Base-by-base conservation (phyloP, 2,113 vertebrate species). In the Ammodramus savannarum region DNA sequence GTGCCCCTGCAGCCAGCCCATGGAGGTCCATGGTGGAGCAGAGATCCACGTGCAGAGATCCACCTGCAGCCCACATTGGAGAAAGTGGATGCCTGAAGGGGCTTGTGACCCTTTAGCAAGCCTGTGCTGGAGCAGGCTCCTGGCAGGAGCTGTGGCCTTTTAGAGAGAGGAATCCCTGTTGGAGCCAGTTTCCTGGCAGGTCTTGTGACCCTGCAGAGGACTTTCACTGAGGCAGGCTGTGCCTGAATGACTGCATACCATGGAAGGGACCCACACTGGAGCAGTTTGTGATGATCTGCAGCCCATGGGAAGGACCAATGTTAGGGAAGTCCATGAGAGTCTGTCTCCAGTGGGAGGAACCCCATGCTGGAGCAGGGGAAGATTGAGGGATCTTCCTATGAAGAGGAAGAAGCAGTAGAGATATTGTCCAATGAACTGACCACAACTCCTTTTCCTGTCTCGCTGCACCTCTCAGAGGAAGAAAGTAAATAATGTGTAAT, bases 271-370 rank as follows among this genome's bases (percentile, higher is more conserved):
- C 13, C 20, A 65, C 17, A 10, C 17, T 49, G 31, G 14, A 65
- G 15, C 21, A 65, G 32, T 58, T 51, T 7, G 2, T 36, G 43
- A 32, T 58, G 22, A 44, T 8, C 22, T 66, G 18, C 12, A 58
- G 36, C 8, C 38, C 32, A 9, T n/a, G 38, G 38, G n/a, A 74
- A 74, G 8, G 38, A 74, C 7, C 13, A 38, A 0, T 46, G 19
- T 3, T 59, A 29, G 12, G 51, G 8, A 66, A 59, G 29, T 52
- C n/a, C 1, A 0, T 39, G n/a, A 11, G 2, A 4, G 9, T 5
- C 38, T 52, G 18, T 38, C n/a, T 59, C n/a, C 16, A n/a, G 4
- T n/a, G 16, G 23, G 49, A 88, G 23, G 23, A 13, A 17, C 4
- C 4, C 3, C 23, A 25, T 39, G 11, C 13, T 34, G n/a, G 26